Conservation (phyloP, 2,113 vertebrate species). For the Taxidea taxus region DNA sequence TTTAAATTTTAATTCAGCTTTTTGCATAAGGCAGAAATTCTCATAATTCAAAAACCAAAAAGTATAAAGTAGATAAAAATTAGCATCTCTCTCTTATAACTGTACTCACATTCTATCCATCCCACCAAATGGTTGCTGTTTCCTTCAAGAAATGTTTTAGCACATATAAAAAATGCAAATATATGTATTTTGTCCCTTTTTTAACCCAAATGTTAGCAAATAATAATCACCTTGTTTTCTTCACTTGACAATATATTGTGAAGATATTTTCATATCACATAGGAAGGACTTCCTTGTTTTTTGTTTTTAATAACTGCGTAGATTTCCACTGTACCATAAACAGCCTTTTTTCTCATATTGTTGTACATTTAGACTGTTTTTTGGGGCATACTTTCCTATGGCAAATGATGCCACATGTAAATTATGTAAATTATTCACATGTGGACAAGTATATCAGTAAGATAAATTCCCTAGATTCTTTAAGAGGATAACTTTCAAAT, state of each 20-base stretch:
- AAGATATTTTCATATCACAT: neutral
- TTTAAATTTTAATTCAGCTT: neutral
- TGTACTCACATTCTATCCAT: neutral
- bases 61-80: neutral
- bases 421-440: neutral
- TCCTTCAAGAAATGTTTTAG: neutral
- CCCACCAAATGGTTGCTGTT: neutral
- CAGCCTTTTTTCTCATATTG: neutral
- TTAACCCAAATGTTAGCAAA: neutral
- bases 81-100: neutral
- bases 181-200: neutral
- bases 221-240: neutral
- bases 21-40: neutral
- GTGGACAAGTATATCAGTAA: neutral
- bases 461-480: neutral
- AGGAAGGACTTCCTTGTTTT: neutral
- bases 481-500: neutral
- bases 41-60: neutral
- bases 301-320: neutral
- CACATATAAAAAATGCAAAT: neutral
- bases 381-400: neutral
- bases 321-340: neutral
- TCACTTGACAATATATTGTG: neutral
- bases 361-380: neutral
- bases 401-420: neutral